Base-by-base conservation (phyloP, 1,140 invertebrate species). In the Dendrolimus punctatus region DNA sequence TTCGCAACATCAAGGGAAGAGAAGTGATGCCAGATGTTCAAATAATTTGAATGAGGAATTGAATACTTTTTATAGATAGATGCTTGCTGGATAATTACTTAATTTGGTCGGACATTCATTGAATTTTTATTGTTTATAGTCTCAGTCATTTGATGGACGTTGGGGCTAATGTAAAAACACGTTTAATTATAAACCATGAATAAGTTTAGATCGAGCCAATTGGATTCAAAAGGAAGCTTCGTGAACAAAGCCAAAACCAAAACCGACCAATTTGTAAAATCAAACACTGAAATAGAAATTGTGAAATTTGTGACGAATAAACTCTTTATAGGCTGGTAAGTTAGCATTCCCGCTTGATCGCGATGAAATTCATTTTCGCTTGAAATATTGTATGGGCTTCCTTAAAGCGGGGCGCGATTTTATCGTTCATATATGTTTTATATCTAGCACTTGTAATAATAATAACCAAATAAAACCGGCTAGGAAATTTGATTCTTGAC, bases 331-430 rank as follows among this genome's bases (percentile, higher is more conserved):
- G 64, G 60, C 53, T 47, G 50, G 52, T 66, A 63, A 69, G 58
- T 70, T 62, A 51, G 49, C 59, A 62, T 64, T 64, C 59, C 54
- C 60, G 44, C 42, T 56, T 51, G 57, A 69, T 76, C 54, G 64
- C 53, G 56, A 61, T 65, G 51, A 63, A 73, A 70, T 70, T 68
- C 58, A 72, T 71, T 69, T 73, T 73, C 62, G 62, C 58, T 64
- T 58, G 48, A 65, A 10, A 57, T 40, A 39, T 53, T 53, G 58
- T 52, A 48, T 6, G 66, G 62, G 51, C 7, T 3, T 23, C 23
- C 23, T 23, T 23, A 23, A 23, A 23, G 23, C 23, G 23, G 23
- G 23, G 23, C 23, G 8, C n/a, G 53, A 8, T 59, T 47, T 36
- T 9, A 51, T 46, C 52, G 48, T 40, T 10, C 41, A 46, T 40